These are phyloP conservation scores for Tenualosa thibaudeaui DNA, from an alignment of 2,797 vertebrate genomes.

Conservation along the genomic window DNA sequence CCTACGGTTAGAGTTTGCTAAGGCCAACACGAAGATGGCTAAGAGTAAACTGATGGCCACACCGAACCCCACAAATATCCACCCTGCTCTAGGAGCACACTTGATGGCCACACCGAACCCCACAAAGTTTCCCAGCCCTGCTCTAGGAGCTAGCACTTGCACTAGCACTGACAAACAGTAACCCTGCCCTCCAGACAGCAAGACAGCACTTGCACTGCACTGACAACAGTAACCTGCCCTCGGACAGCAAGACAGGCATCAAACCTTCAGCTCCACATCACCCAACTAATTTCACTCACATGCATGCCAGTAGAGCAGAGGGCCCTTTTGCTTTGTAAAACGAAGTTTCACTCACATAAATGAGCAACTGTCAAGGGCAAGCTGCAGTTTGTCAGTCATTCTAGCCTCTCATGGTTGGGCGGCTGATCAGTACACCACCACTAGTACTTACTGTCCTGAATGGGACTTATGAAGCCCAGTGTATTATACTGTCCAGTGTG, in stretches of 20 bases:
- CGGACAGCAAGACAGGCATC: neutral
- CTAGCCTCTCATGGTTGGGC: neutral
- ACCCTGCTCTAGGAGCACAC: slow-evolving; percentile 97
- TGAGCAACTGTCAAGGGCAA: slow-evolving; percentile 3
- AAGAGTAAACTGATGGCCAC: slow-evolving; percentile 99
- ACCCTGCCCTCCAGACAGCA: too few relatives aligned
- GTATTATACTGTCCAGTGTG: neutral
- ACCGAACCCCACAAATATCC: slow-evolving; percentile 96
- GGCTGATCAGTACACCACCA: neutral
- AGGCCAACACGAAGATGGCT: slow-evolving; percentile 99
- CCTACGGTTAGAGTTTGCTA: slow-evolving; percentile 98
- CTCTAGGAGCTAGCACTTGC: too few relatives aligned
- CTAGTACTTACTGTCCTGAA: neutral
- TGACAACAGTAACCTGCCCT: slow-evolving; percentile 48
- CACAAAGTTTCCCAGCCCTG: too few relatives aligned
- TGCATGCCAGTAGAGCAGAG: slow-evolving; percentile 68
- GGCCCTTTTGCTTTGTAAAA: slow-evolving; percentile 29
- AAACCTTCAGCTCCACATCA: slow-evolving; percentile 49
- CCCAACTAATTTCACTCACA: slow-evolving; percentile 76
- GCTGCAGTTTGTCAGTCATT: neutral
- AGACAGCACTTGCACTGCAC: slow-evolving; percentile 73
- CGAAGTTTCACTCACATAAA: neutral
- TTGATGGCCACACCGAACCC: too few relatives aligned
- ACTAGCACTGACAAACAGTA: too few relatives aligned
- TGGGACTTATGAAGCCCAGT: neutral